Conservation (phyloP, 2,888 invertebrate species). For the Exephanes ischioxanthus region DNA sequence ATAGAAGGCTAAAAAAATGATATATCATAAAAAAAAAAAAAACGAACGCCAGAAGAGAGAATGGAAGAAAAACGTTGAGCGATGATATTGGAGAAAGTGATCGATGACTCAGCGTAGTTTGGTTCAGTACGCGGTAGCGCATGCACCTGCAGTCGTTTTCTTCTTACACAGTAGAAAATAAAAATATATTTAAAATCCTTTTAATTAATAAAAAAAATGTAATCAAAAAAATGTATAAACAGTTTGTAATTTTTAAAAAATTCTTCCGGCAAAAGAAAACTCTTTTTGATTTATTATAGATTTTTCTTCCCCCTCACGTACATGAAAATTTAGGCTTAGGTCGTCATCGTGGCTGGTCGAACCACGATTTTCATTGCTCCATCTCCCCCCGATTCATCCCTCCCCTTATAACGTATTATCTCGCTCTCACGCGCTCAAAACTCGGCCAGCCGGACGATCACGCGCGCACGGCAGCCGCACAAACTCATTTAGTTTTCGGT, state of each 20-base stretch:
- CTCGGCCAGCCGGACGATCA: conserved; percentile 9
- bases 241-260: neutral
- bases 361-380: neutral
- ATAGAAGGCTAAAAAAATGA: conserved; percentile 32
- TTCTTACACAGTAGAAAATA: neutral
- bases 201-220: neutral
- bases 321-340: too few species aligned
- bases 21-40: neutral
- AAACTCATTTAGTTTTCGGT: conserved; percentile 35
- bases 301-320: too few species aligned
- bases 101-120: conserved; percentile 53
- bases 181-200: neutral
- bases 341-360: neutral
- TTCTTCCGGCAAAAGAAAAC: too few species aligned
- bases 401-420: conserved; percentile 1
- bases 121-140: neutral
- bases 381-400: neutral
- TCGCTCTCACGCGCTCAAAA: conserved; percentile 7
- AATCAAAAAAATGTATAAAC: neutral
- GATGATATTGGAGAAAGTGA: conserved; percentile 60
- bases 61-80: conserved; percentile 21
- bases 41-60: neutral
- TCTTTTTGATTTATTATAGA: too few species aligned
- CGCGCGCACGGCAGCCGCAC: conserved; percentile 2
- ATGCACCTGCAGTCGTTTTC: neutral